Evolutionary conservation across 2,113 vertebrate species (phyloP), one percentile per base, ranked within the genome.

Genomic region (Ailuropoda melanoleuca): DNA sequence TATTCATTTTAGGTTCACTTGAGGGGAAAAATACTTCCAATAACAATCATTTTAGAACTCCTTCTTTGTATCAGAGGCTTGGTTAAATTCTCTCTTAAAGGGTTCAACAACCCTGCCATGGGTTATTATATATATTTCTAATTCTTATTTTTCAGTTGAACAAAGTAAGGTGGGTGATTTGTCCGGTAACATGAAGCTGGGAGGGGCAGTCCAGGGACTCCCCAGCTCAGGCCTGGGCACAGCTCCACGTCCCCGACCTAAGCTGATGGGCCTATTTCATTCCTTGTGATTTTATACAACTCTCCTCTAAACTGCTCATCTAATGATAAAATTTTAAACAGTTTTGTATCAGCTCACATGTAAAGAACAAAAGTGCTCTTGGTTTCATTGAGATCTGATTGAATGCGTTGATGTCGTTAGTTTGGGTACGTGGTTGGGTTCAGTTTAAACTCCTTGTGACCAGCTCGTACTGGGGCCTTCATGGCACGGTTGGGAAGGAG

Each of bases 211-310:
- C 6, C 9, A 0, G 19, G 39, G 48, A 87, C 1, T 5, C 18
- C 58, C 50, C 29, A 17, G 19, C 7, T 8, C 5, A 31, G 12
- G 2, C 8, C 29, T 21, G 23, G 29, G 50, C 2, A 5, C 0
- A 13, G 8, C 4, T 21, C 18, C 11, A 1, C 14, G 0, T 17
- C 24, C 23, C 24, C 31, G 15, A 2, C 3, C 15, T 24, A 26
- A 77, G 37, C 24, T 55, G 14, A 37, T 18, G 37, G 6, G 19
- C 3, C 0, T 11, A 1, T 14, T 70, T 81, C 21, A 1, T 31
- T 53, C 66, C 37, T 19, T 34, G 31, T 4, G 46, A 23, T 10
- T 81, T 80, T 6, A 6, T 43, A 4, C 34, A 13, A 24, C 17
- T 13, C 19, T 78, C 39, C 29, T 21, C 5, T 48, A 21, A 85